Evolutionary conservation across 1,140 invertebrate genomes (phyloP), one percentile per base, ranked within the genome.

Genomic region (Mamestra configurata): DNA sequence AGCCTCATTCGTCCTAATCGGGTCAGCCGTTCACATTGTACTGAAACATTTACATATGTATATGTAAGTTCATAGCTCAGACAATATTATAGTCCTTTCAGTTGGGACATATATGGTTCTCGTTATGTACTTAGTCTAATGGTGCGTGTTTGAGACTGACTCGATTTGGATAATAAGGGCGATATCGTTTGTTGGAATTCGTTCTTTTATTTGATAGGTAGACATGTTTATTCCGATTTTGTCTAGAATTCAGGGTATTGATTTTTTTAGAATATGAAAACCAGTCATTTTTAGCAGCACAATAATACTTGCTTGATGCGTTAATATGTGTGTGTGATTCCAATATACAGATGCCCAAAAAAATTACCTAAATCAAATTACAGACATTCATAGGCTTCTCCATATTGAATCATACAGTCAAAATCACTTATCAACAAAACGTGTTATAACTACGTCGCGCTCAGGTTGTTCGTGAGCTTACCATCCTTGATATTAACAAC

Each of bases 401-500:
- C 53, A 55, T 43, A 43, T 46, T 43, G 37, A 37, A 66, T 49
- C 18, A 24, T 15, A 13, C 8, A 20, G 13, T 31, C 5, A 11
- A 71, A 51, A n/a, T 51, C 24, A 51, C 2, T 31, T 31, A 51
- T 37, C 18, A 22, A 7, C 46, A 8, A 24, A 75, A 75, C 53
- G 31, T 43, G 55, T 57, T 59, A 4, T 6, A 64, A 4, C 24
- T 49, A 8, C 27, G 59, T n/a, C 78, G 77, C 61, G 68, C 77
- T 31, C 68, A n/a, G 24, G 27, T 49, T 61, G 43, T 31, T 89
- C 91, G 90, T 92, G 90, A 86, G 61, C 71, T 61, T 24, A 55
- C 57, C 75, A 89, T 89, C 89, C 91, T 92, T 92, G 89, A 82
- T 86, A 81, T 85, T 86, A 84, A 82, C 84, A 85, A 88, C 80